These are phyloP conservation scores for Pao palembangensis DNA, from an alignment of 2,113 vertebrate genomes.

Conservation along the genomic window DNA sequence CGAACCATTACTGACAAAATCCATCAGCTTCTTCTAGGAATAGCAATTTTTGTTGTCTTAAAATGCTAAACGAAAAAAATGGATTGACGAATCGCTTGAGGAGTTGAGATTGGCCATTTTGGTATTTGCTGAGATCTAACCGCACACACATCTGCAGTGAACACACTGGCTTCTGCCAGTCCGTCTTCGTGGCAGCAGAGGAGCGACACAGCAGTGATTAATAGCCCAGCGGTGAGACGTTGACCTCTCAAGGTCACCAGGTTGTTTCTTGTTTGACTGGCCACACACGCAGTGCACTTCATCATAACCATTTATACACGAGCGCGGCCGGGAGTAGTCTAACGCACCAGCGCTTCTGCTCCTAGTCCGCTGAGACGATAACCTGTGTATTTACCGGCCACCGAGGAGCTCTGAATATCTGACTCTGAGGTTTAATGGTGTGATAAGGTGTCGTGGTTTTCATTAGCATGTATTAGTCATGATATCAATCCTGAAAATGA, in stretches of 20 bases:
- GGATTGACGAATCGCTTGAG: neutral
- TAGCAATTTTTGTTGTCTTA: too few relatives aligned
- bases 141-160: constrained; percentile 12
- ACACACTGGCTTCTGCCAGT: constrained; percentile 15
- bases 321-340: constrained; percentile 9
- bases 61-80: too few relatives aligned
- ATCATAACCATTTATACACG: constrained; percentile 25
- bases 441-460: constrained; percentile 28
- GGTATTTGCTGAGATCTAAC: constrained; percentile 28
- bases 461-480: constrained; percentile 36
- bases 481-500: constrained; percentile 22
- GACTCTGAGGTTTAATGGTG: constrained; percentile 18
- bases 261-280: constrained; percentile 54
- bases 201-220: constrained; percentile 49
- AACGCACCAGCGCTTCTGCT: constrained; percentile 37
- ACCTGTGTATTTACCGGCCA: constrained; percentile 38
- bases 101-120: too few relatives aligned
- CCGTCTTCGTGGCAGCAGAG: constrained; percentile 24
- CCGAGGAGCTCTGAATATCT: constrained; percentile 31
- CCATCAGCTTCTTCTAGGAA: too few relatives aligned
- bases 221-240: constrained; percentile 39
- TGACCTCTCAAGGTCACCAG: constrained; percentile 59
- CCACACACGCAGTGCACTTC: constrained; percentile 24
- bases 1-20: too few relatives aligned
- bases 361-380: constrained; percentile 16